Evolutionary conservation across 2,113 vertebrate genomes (phyloP).

Genomic region (Poeciliopsis prolifica): DNA sequence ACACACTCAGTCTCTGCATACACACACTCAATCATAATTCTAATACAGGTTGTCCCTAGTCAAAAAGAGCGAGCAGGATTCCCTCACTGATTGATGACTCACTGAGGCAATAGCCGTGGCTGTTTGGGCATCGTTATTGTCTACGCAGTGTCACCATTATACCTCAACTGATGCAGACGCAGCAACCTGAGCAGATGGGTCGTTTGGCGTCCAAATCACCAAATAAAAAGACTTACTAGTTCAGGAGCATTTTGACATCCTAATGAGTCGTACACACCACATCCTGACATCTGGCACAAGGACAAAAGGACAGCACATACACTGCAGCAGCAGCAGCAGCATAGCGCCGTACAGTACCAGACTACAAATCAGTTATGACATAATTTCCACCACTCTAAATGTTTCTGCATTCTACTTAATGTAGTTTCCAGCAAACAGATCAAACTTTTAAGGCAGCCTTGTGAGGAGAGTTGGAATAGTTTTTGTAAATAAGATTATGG

Average conservation of each 20-base stretch:
- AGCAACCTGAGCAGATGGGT: slow-evolving; percentile 21
- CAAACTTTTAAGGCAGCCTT: neutral
- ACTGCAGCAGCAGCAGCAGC: slow-evolving; percentile 40
- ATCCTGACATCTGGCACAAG: slow-evolving; percentile 68
- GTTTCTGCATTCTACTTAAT: neutral
- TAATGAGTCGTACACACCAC: slow-evolving; percentile 45
- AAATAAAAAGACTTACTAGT: slow-evolving; percentile 20
- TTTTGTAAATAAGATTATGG: neutral
- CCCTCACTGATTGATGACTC: slow-evolving; percentile 71
- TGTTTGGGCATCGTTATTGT: slow-evolving; percentile 60
- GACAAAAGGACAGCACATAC: slow-evolving; percentile 61
- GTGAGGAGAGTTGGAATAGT: neutral
- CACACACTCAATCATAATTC: slow-evolving; percentile 19
- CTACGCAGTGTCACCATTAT: slow-evolving; percentile 40
- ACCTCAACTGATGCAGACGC: slow-evolving; percentile 24
- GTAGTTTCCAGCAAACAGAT: neutral
- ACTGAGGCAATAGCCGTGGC: slow-evolving; percentile 42
- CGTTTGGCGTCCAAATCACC: slow-evolving; percentile 21
- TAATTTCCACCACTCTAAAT: slow-evolving; percentile 10
- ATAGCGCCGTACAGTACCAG: slow-evolving; percentile 14
- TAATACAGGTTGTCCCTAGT: slow-evolving; percentile 71
- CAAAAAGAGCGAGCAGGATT: slow-evolving; percentile 61
- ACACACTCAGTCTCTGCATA: neutral
- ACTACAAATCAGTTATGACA: slow-evolving; percentile 52
- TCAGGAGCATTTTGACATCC: slow-evolving; percentile 44